A percentile compares a stretch with the other conserved stretches of the same genome.
Conservation (phyloP, 2,888 invertebrate species). For the Amiota minor region DNA sequence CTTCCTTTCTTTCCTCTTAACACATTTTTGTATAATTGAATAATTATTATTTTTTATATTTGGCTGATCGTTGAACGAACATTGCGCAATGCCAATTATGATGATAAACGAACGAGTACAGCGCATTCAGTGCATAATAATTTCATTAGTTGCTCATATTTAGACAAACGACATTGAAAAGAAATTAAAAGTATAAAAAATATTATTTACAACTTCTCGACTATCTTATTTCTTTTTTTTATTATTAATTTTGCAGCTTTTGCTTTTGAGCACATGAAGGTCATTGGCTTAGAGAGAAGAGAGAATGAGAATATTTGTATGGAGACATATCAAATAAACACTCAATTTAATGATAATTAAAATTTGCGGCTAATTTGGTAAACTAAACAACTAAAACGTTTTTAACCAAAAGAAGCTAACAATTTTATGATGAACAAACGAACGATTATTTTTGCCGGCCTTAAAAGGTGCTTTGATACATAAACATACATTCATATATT, state of each 20-base stretch:
- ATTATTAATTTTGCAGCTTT: slow-evolving; percentile 10
- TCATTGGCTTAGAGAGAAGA: slow-evolving; percentile 39
- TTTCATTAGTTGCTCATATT: slow-evolving; percentile 56
- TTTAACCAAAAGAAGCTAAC: slow-evolving; percentile 36
- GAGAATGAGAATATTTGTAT: background rate
- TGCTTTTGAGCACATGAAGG: slow-evolving; percentile 43
- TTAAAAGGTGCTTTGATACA: slow-evolving; percentile 36
- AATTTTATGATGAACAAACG: slow-evolving; percentile 33
- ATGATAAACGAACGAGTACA: slow-evolving; percentile 38
- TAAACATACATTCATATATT: too few relatives aligned
- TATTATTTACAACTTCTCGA: slow-evolving; percentile 48
- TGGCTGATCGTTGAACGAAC: slow-evolving; percentile 31
- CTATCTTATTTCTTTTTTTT: too few relatives aligned
- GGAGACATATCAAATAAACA: background rate
- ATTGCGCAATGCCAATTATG: slow-evolving; percentile 56
- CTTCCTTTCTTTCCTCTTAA: slow-evolving; percentile 25
- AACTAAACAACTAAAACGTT: slow-evolving; percentile 36
- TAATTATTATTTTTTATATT: slow-evolving; percentile 40
- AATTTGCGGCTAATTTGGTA: slow-evolving; percentile 40
- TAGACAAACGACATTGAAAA: slow-evolving; percentile 67
- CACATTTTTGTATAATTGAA: slow-evolving; percentile 9
- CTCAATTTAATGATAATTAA: slow-evolving; percentile 36
- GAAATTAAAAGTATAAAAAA: slow-evolving; percentile 68
- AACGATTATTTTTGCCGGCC: slow-evolving; percentile 33
- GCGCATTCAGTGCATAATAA: slow-evolving; percentile 45